Conservation (phyloP, 1,140 invertebrate species). For the Oscheius sp. region DNA sequence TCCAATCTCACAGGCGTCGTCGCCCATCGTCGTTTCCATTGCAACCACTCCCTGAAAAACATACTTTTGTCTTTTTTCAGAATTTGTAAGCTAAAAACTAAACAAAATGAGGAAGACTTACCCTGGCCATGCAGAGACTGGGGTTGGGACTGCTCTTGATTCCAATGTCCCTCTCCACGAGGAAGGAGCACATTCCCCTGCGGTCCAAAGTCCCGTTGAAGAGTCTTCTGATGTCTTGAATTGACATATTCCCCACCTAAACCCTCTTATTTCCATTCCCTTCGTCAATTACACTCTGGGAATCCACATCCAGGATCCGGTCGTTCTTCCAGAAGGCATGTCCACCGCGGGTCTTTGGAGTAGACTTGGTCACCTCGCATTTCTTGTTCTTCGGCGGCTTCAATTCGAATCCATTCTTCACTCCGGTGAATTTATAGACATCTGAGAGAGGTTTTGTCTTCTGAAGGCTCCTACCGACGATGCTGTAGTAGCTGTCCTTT, state of each 20-base stretch:
- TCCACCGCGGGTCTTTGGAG: not conserved
- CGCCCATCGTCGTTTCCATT: not conserved
- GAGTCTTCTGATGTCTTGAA: not conserved
- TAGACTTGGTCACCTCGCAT: not conserved
- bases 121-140: not conserved
- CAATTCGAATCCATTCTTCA: not conserved
- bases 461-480: no score
- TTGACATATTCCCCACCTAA: not conserved
- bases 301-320: not conserved
- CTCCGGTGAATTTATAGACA: not conserved
- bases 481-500: not conserved
- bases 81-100: no score
- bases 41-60: no score
- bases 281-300: not conserved
- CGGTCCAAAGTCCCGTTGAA: not conserved
- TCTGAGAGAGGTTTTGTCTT: not conserved
- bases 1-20: slow-evolving; percentile 5
- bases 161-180: not conserved
- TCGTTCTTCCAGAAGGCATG: not conserved
- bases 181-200: not conserved
- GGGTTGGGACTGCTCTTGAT: not conserved
- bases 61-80: no score
- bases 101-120: not conserved
- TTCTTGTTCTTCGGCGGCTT: not conserved
- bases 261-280: not conserved